Percentiles rank a stretch among this genome's conserved stretches.
Conservation (phyloP, 2,797 vertebrate species). For the Clarias platycephalus region DNA sequence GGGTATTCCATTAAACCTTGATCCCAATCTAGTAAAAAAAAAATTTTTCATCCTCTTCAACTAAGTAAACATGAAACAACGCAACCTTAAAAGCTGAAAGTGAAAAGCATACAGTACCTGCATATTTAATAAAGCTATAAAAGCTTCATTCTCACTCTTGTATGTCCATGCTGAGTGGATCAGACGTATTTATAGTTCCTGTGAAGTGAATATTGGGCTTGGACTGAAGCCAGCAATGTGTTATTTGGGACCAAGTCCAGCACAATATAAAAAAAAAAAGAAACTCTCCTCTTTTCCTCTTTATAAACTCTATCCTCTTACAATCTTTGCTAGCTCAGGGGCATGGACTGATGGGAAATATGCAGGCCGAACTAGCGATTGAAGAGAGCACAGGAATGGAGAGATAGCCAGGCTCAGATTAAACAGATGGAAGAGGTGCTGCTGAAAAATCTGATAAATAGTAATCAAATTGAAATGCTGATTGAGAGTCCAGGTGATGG, state of each 20-base stretch:
- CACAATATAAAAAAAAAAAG: slow-evolving; percentile 43
- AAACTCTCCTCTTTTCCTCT: slow-evolving; percentile 24
- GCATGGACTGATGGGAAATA: slow-evolving; percentile 49
- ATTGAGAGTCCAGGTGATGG: slow-evolving; percentile 45
- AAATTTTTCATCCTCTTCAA: neutral
- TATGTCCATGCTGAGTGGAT: slow-evolving; percentile 7
- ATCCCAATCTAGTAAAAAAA: neutral
- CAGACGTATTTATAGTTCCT: slow-evolving; percentile 16
- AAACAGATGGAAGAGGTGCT: slow-evolving; percentile 46
- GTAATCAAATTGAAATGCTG: slow-evolving; percentile 58
- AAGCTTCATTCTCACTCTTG: neutral
- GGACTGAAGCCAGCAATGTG: slow-evolving; percentile 24
- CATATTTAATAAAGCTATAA: neutral
- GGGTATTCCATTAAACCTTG: neutral
- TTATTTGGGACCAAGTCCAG: slow-evolving; percentile 45
- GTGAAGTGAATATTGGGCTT: slow-evolving; percentile 38
- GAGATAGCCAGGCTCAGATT: slow-evolving; percentile 53
- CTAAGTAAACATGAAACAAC: neutral
- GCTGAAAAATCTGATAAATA: slow-evolving; percentile 57
- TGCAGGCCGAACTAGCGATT: slow-evolving; percentile 47
- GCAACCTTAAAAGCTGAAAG: neutral
- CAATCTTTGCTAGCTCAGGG: slow-evolving; percentile 47
- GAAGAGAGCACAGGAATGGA: slow-evolving; percentile 42
- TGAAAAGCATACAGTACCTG: neutral
- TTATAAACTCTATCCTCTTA: slow-evolving; percentile 37